These are phyloP conservation scores for Rhingia rostrata DNA, from an alignment of 2,888 invertebrate genomes.

Conservation along the genomic window DNA sequence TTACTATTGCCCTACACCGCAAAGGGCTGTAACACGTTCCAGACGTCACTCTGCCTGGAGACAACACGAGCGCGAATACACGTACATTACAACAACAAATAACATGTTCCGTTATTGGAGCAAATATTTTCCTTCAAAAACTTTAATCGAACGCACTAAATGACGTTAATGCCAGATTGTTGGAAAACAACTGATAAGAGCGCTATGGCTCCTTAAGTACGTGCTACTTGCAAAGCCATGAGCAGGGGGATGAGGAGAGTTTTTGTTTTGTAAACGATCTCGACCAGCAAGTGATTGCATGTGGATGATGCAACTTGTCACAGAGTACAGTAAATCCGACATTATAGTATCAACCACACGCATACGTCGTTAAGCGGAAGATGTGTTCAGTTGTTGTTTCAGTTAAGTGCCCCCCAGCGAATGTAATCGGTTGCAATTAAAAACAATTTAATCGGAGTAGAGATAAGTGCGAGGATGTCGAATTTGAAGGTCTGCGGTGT, in stretches of 20 bases:
- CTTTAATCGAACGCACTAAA: not conserved
- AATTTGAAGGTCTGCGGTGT: too few relatives aligned
- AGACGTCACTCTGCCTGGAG: not conserved
- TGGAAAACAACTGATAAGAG: constrained; percentile 41
- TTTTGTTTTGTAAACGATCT: not conserved
- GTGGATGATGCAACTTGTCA: constrained; percentile 26
- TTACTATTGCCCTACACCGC: constrained; percentile 15
- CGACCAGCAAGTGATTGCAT: not conserved
- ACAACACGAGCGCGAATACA: not conserved
- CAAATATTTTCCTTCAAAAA: constrained; percentile 11
- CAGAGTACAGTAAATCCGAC: not conserved
- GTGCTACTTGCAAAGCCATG: not conserved
- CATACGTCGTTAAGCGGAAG: constrained; percentile 21
- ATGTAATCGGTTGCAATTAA: not conserved
- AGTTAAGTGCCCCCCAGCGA: constrained; percentile 17
- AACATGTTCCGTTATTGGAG: not conserved
- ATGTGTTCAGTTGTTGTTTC: constrained; percentile 2
- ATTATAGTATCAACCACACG: not conserved
- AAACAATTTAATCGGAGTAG: too few relatives aligned
- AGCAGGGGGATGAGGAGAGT: not conserved
- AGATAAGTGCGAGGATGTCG: too few relatives aligned
- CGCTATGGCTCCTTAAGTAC: not conserved
- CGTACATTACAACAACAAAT: not conserved
- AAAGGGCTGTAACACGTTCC: not conserved
- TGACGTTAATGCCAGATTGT: constrained; percentile 13